Evolutionary conservation across 2,113 vertebrate species (phyloP), one percentile per base, ranked within the genome.

Genomic region (Ophthalmolycus amberensis): DNA sequence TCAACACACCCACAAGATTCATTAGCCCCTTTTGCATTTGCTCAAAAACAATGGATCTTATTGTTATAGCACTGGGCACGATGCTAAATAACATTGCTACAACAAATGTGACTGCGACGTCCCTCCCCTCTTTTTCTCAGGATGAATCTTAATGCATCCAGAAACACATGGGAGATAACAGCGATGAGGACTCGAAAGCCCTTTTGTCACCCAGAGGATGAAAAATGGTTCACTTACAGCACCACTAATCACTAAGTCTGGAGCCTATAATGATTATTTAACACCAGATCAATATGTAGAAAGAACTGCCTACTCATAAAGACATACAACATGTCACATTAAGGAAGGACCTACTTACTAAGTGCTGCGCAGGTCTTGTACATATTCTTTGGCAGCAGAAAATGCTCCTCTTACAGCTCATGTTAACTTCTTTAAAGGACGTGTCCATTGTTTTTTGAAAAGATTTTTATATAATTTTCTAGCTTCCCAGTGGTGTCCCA

Each of bases 201-300:
- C 37, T 82, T 74, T 71, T 88, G 85, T 84, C 77, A 95, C 86
- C 93, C 93, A 85, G 29, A 65, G n/a, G 80, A 59, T 14, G 79
- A 60, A 80, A 69, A 71, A 84, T 84, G 80, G 89, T 90, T 88
- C 85, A 88, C 84, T 91, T 89, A 87, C 65, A 88, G 88, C 58
- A 69, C 63, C 65, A 90, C 90, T 92, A 90, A 94, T 93, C 90
- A 92, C 80, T 63, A 40, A 83, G 88, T 87, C 87, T 89, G 80
- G 83, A 89, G 54, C 74, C 80, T 71, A 44, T 92, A 89, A 93
- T 92, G 86, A 89, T 90, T 85, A 83, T 89, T 90, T 92, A 91
- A 93, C 90, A 92, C 37, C 69, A 69, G 88, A 93, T 93, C 94
- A 93, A 93, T 93, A 90, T 82, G 75, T 75, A 80, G 75, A 81